A percentile compares a stretch with the other conserved stretches of the same genome.
These are phyloP conservation scores for Gallinago media DNA, from an alignment of 2,113 vertebrate genomes.

Conservation along the genomic window DNA sequence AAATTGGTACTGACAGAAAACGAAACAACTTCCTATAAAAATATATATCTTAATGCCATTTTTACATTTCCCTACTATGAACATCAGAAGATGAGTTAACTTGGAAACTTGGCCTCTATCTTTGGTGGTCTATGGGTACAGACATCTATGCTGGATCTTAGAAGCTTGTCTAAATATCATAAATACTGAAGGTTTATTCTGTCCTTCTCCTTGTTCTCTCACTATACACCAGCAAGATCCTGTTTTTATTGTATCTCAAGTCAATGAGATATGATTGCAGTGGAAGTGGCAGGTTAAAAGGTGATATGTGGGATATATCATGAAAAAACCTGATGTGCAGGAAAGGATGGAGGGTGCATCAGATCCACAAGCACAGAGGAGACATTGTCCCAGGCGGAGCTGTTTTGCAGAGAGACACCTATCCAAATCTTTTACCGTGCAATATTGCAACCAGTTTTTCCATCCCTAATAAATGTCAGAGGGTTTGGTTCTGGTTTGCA, in stretches of 20 bases:
- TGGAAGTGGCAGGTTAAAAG: not conserved
- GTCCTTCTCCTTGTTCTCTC: not conserved
- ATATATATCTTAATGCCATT: not conserved
- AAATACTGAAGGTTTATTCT: not conserved
- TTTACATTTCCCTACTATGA: not conserved
- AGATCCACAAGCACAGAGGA: not conserved
- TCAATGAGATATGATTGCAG: not conserved
- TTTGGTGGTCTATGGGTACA: not conserved
- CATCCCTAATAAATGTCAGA: not conserved
- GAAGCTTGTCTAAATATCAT: not conserved
- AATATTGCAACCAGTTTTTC: conserved; percentile 45
- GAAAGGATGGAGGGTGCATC: not conserved
- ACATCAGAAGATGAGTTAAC: not conserved
- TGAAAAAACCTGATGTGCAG: not conserved
- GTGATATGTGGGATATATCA: not conserved
- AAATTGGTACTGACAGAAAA: not conserved
- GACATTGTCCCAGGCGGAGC: not conserved
- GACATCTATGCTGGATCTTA: not conserved
- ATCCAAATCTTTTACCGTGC: not conserved
- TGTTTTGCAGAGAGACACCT: not conserved
- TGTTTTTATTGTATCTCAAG: not conserved
- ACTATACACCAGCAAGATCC: accelerated
- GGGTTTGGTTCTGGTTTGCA: conserved; percentile 50
- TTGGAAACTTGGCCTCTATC: not conserved
- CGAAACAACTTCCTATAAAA: not conserved